Conservation (phyloP, 2,797 vertebrate genomes). For the Bovichtus variegatus region DNA sequence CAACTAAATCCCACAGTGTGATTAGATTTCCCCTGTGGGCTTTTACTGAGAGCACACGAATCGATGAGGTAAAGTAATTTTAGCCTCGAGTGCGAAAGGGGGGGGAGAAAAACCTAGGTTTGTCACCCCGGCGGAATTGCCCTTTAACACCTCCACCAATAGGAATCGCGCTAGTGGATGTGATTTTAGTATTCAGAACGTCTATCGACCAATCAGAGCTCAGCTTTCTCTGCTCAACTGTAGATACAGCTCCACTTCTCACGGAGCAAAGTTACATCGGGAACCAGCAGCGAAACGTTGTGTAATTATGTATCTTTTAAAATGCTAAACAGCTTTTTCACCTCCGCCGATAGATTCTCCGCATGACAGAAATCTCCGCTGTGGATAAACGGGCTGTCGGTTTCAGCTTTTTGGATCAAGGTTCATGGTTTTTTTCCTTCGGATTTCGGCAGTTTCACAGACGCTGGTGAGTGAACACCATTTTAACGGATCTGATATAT, state of each 20-base stretch:
- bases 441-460: conserved; percentile 47
- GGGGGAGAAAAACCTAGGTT: not conserved
- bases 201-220: conserved; percentile 65
- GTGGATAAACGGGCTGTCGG: conserved; percentile 18
- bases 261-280: conserved; percentile 47
- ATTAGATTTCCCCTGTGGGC: conserved; percentile 67
- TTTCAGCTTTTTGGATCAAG: conserved; percentile 26
- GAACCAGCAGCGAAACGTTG: not conserved
- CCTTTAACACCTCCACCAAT: conserved; percentile 75
- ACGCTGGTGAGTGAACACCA: conserved; percentile 68
- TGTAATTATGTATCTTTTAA: not conserved
- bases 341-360: not conserved
- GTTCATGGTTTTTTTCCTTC: conserved; percentile 17
- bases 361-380: not conserved
- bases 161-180: conserved; percentile 47
- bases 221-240: conserved; percentile 11
- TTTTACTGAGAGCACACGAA: conserved; percentile 62
- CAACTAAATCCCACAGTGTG: conserved; percentile 39
- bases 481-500: conserved; percentile 15
- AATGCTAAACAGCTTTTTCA: not conserved
- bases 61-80: conserved; percentile 75
- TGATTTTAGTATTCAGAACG: conserved; percentile 23
- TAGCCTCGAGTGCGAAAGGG: conserved; percentile 24
- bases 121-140: conserved; percentile 27
- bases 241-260: conserved; percentile 24